Conservation (phyloP, 2,113 vertebrate genomes). For the Zeus faber region DNA sequence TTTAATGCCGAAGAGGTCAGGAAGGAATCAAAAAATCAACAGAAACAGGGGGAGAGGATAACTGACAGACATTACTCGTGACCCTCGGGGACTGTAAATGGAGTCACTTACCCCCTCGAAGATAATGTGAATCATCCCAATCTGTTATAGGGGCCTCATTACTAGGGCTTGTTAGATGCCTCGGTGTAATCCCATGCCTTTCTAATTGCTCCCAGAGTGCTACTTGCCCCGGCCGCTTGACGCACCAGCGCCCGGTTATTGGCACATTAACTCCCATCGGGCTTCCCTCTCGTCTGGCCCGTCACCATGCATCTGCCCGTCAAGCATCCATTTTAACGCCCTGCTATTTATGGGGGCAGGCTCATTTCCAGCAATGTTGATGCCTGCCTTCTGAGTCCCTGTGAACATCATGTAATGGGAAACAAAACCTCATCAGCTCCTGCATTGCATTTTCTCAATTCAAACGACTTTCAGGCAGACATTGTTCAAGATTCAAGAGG, state of each 20-base stretch:
- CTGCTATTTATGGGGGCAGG: background rate
- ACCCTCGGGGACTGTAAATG: constrained; percentile 28
- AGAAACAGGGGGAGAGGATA: constrained; percentile 1
- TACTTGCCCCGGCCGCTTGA: constrained; percentile 12
- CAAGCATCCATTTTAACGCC: background rate
- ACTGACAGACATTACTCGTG: constrained; percentile 16
- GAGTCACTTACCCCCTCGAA: constrained; percentile 28
- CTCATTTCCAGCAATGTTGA: too few species aligned
- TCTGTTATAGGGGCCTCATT: constrained; percentile 38
- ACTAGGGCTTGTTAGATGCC: constrained; percentile 31
- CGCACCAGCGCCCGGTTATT: constrained; percentile 31
- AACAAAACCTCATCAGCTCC: too few species aligned
- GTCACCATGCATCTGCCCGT: constrained; percentile 6
- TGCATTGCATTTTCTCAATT: too few species aligned
- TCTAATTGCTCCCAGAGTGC: constrained; percentile 58
- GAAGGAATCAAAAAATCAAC: too few species aligned
- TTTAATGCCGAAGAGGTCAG: too few species aligned
- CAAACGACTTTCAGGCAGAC: too few species aligned
- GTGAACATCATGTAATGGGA: too few species aligned
- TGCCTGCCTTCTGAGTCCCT: too few species aligned
- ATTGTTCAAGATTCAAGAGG: too few species aligned
- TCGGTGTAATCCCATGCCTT: constrained; percentile 19
- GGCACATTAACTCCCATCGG: constrained; percentile 31
- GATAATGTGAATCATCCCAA: constrained; percentile 42
- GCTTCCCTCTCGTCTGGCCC: constrained; percentile 3